Percentiles rank a stretch among this genome's conserved stretches.
phyloP scores from a whole-genome alignment of 1,140 invertebrate genomes.

The Dermatophagoides farinae region DNA sequence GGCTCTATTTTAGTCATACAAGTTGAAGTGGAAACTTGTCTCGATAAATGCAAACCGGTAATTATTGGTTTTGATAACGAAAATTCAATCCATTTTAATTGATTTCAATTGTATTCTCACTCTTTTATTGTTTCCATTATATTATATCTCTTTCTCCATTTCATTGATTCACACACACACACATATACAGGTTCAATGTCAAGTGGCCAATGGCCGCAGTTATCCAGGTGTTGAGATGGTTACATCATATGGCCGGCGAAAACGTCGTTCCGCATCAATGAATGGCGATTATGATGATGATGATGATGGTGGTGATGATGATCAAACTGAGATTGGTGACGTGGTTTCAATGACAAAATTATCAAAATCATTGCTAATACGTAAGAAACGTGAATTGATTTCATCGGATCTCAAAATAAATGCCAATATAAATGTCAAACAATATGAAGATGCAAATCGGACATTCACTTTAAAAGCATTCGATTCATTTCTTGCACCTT shows the following conservation, averaged over 20 bases:
- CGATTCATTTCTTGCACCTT: neutral
- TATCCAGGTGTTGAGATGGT: slow-evolving; percentile 19
- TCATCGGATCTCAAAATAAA: neutral
- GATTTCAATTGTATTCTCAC: neutral
- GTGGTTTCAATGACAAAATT: slow-evolving; percentile 13
- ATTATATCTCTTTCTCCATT: neutral
- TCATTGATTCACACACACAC: too few relatives aligned
- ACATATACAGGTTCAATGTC: slow-evolving; percentile 16
- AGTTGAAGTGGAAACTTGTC: slow-evolving; percentile 21
- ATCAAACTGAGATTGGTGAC: slow-evolving; percentile 4
- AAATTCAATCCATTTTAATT: neutral
- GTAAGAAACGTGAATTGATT: neutral
- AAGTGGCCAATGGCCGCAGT: slow-evolving; percentile 17
- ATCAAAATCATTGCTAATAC: slow-evolving; percentile 14
- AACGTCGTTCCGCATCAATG: neutral
- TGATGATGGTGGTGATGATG: slow-evolving; percentile 6
- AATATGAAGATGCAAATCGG: too few relatives aligned
- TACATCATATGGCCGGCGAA: slow-evolving; percentile 17
- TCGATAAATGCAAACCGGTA: slow-evolving; percentile 20
- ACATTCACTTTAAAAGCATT: too few relatives aligned
- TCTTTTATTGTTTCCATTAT: neutral
- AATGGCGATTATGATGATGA: neutral
- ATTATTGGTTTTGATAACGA: neutral
- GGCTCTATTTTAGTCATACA: slow-evolving; percentile 18
- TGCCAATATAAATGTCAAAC: too few relatives aligned